A percentile compares a stretch with the other conserved stretches of the same genome.
phyloP scores from a whole-genome alignment of 2,113 vertebrate genomes.

The Cairina moschata region DNA sequence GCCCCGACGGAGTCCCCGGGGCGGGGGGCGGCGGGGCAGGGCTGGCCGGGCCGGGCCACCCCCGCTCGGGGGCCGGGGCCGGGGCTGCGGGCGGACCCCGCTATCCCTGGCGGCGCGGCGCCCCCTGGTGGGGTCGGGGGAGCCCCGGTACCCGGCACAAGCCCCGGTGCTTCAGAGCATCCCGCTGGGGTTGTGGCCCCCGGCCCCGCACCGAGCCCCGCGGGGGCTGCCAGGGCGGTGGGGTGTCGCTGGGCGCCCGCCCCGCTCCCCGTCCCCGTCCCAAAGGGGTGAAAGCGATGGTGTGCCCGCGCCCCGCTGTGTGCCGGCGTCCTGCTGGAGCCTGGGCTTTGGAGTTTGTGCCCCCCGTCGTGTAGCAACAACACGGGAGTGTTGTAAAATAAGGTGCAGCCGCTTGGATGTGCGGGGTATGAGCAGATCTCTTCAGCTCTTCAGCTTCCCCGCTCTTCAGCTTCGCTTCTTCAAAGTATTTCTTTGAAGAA shows the following conservation, averaged over 20 bases:
- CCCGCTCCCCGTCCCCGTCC: too few species aligned
- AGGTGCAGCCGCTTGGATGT: fast-evolving
- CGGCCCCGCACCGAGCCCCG: too few species aligned
- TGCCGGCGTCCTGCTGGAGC: not conserved
- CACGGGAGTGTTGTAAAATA: not conserved
- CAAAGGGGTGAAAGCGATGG: too few species aligned
- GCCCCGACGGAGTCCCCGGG: not conserved
- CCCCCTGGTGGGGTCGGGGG: not conserved
- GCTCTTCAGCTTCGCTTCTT: not conserved
- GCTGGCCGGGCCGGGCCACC: not conserved
- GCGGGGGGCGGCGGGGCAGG: not conserved
- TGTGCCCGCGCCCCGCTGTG: not conserved
- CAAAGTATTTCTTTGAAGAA: not conserved
- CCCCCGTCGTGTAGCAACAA: too few species aligned
- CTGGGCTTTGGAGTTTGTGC: fast-evolving
- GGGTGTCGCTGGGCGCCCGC: too few species aligned
- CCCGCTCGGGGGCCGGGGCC: not conserved
- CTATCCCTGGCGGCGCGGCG: conserved; percentile 10
- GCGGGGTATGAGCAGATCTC: not conserved
- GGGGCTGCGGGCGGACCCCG: not conserved
- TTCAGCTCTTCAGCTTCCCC: not conserved
- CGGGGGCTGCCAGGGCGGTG: too few species aligned
- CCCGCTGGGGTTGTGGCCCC: too few species aligned
- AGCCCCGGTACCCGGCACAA: too few species aligned
- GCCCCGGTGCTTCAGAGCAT: too few species aligned